Evolutionary conservation across 92 coral and sea anemone species (phyloP), one percentile per base, ranked within the genome.

Genomic region (Actinostola sp.): DNA sequence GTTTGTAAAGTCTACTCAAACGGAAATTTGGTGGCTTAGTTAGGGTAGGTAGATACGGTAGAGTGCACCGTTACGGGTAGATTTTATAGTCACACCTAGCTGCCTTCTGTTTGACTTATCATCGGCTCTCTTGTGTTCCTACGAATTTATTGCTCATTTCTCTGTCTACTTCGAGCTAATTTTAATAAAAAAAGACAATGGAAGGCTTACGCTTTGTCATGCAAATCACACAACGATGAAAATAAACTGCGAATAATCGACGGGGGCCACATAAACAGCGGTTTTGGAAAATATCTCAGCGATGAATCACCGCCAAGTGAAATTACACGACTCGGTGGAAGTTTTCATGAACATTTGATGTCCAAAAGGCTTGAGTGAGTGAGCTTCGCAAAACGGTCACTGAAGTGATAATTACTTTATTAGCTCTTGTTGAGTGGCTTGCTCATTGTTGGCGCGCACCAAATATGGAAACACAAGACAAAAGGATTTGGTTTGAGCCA

Each of bases 391-490:
- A 71, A 71, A 71, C 66, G 79, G 70, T 73, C 69, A 41, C 41
- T 54, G 69, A 56, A 57, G 86, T 45, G 86, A 75, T 75, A 76
- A 76, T 69, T 67, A 74, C 72, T 83, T 76, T 75, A 76, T 83
- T 83, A 83, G 65, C 79, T 76, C 48, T 45, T 46, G 67, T 83
- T 83, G 88, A 83, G 70, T 69, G 87, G 61, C 78, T 42, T 73
- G 34, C 58, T 65, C 1, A 28, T 73, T 73, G 79, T 73, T 51
- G 20, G 21, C 42, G 39, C 1, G 23, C 48, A 17, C 81, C 81
- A 63, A 16, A 75, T 75, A 49, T 63, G 81, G 81, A 21, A 21
- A 28, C 52, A 27, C 16, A 25, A 38, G 28, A 75, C 81, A 75
- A 75, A 28, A 50, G 55, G 52, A 16, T 54, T 28, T 34, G 24